Conservation (phyloP, 2,888 invertebrate genomes). For the Lapara coniferarum region DNA sequence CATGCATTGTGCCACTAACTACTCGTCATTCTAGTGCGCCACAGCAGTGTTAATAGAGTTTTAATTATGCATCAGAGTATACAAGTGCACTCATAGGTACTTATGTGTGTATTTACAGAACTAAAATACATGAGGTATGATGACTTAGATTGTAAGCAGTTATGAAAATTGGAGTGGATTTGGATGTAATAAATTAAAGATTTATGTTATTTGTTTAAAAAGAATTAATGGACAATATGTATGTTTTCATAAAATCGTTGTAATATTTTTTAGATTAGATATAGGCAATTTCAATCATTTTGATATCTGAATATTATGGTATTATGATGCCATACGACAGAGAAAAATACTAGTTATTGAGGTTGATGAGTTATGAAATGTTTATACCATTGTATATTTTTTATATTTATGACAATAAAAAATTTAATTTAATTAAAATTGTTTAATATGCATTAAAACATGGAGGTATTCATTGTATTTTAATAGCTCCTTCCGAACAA, state of each 20-base stretch:
- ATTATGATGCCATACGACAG: not conserved
- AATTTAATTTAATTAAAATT: not conserved
- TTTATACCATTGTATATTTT: not conserved
- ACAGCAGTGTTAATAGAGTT: too few species aligned
- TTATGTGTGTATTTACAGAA: too few species aligned
- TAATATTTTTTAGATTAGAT: not conserved
- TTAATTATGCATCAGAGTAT: too few species aligned
- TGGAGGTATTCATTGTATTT: not conserved
- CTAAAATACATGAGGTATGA: too few species aligned
- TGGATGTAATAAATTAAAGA: too few species aligned
- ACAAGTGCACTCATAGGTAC: too few species aligned
- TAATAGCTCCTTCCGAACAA: conserved; percentile 98
- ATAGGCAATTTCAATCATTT: not conserved
- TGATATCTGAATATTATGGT: too few species aligned
- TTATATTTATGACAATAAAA: conserved; percentile 6
- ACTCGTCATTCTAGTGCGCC: too few species aligned
- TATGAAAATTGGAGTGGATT: too few species aligned
- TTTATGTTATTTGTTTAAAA: not conserved
- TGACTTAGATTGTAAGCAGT: too few species aligned
- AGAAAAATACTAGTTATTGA: not conserved
- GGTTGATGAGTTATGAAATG: not conserved
- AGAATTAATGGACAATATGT: not conserved
- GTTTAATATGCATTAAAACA: conserved; percentile 2
- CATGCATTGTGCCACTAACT: too few species aligned
- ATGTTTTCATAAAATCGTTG: not conserved